Base-by-base conservation (phyloP, 2,888 invertebrate genomes). In the Protodeltote pygarga region DNA sequence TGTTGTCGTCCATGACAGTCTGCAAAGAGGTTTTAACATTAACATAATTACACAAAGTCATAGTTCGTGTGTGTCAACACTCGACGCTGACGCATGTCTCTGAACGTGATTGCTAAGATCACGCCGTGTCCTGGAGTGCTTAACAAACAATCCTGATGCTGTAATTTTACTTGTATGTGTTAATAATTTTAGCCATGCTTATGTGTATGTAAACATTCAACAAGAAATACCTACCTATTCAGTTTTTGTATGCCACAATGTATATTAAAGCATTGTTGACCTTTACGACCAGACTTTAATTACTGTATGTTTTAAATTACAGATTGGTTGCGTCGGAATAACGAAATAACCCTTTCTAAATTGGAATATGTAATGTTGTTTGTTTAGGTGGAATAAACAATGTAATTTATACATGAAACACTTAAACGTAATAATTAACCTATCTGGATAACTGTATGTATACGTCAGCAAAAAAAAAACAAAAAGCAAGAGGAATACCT, bases 1-100 rank as follows among this genome's bases (percentile, higher is more conserved):
- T 81, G 63, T 73, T 77, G 13, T 88, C 89, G 20, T 87, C 95
- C 79, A 95, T 78, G n/a, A 96, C 93, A 57, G 95, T 94, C 95
- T 95, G 92, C 1, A 89, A 85, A 55, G 3, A 48, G 5, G n/a
- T 17, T 8, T 15, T n/a, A 3, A 1, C 24, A 61, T 50, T 50
- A 28, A 14, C 29, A 38, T 35, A 31, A 6, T 2, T 21, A 35
- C 14, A 46, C 38, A 3, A 13, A 19, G 9, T 41, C 38, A 28
- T 13, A 28, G 23, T 23, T 33, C 34, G 15, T 17, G 29, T 20
- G 23, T 24, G 58, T 38, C 37, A 62, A 65, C 19, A 62, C 24
- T 27, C 25, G 5, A 44, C 20, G 20, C 16, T n/a, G 40, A 55
- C 37, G 40, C 40, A 47, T 41, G 42, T 42, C 28, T 15, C 33